Conservation (phyloP, 2,888 invertebrate genomes). For the Xestia xanthographa region DNA sequence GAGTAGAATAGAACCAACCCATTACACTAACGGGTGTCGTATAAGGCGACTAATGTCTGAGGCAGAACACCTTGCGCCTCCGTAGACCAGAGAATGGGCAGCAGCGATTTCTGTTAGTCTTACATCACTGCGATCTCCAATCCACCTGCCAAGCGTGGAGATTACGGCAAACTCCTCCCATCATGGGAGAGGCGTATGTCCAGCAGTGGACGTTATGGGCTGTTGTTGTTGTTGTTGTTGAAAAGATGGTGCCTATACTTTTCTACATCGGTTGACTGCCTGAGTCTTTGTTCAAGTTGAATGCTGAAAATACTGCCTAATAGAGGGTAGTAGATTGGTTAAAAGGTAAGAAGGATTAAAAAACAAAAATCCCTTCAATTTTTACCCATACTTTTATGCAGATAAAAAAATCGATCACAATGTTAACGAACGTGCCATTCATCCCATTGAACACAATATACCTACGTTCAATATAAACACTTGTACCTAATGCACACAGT, state of each 20-base stretch:
- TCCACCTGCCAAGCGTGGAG: too few relatives aligned
- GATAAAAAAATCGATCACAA: slow-evolving; percentile 3
- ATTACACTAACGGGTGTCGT: too few relatives aligned
- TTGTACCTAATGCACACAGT: slow-evolving; percentile 28
- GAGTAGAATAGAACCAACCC: too few relatives aligned
- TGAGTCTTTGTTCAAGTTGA: not conserved
- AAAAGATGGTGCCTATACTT: not conserved
- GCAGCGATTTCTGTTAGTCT: too few relatives aligned
- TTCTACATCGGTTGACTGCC: not conserved
- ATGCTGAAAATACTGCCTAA: not conserved
- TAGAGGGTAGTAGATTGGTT: not conserved
- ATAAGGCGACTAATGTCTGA: too few relatives aligned
- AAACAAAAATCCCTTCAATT: not conserved
- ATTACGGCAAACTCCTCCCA: too few relatives aligned
- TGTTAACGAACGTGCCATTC: not conserved
- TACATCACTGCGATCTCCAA: too few relatives aligned
- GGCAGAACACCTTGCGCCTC: too few relatives aligned
- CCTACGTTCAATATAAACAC: slow-evolving; percentile 23
- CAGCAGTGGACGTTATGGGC: too few relatives aligned
- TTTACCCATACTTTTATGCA: not conserved
- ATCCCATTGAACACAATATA: not conserved
- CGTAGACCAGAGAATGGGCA: too few relatives aligned
- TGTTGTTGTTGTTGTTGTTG: too few relatives aligned
- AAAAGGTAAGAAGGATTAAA: not conserved
- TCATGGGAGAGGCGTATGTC: too few relatives aligned